These are phyloP conservation scores for Drosophila albomicans DNA, from an alignment of 1,140 invertebrate genomes.

Conservation along the genomic window DNA sequence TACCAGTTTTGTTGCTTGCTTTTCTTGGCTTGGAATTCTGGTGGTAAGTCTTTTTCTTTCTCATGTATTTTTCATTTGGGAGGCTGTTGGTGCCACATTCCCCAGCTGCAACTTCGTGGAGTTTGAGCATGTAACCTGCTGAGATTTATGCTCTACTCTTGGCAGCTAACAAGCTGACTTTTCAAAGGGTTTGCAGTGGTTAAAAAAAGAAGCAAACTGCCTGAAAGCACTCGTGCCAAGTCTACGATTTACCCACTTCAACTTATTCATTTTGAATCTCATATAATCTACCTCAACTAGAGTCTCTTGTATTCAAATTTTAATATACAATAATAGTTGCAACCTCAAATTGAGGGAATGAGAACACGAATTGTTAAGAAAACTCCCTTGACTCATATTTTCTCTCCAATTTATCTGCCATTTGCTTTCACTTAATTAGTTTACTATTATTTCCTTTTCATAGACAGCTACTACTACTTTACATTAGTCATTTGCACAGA, in stretches of 20 bases:
- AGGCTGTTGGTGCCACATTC: slow-evolving; percentile 21
- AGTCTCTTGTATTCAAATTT: slow-evolving; percentile 12
- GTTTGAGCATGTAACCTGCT: slow-evolving; percentile 46
- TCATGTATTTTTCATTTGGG: slow-evolving; percentile 36
- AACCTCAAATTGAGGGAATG: slow-evolving; percentile 10
- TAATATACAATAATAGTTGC: slow-evolving; percentile 18
- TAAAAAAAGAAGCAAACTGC: neutral
- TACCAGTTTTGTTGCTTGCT: slow-evolving; percentile 60
- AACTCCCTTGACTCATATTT: slow-evolving; percentile 2
- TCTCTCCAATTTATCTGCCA: slow-evolving; percentile 7
- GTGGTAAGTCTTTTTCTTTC: slow-evolving; percentile 37
- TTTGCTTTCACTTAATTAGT: slow-evolving; percentile 60
- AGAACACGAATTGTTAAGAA: slow-evolving; percentile 24
- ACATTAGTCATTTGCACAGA: slow-evolving; percentile 48
- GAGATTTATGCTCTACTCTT: slow-evolving; percentile 58
- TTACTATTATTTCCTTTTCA: slow-evolving; percentile 56
- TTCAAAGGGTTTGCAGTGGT: neutral
- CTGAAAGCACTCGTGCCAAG: neutral
- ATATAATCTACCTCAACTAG: neutral
- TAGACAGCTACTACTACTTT: slow-evolving; percentile 42
- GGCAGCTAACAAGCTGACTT: slow-evolving; percentile 8
- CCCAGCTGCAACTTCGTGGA: slow-evolving; percentile 17
- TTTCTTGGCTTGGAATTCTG: slow-evolving; percentile 56
- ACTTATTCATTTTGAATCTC: neutral
- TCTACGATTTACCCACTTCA: neutral